Evolutionary conservation across 1,140 invertebrate genomes (phyloP), one percentile per base, ranked within the genome.

Genomic region (Homarus americanus): DNA sequence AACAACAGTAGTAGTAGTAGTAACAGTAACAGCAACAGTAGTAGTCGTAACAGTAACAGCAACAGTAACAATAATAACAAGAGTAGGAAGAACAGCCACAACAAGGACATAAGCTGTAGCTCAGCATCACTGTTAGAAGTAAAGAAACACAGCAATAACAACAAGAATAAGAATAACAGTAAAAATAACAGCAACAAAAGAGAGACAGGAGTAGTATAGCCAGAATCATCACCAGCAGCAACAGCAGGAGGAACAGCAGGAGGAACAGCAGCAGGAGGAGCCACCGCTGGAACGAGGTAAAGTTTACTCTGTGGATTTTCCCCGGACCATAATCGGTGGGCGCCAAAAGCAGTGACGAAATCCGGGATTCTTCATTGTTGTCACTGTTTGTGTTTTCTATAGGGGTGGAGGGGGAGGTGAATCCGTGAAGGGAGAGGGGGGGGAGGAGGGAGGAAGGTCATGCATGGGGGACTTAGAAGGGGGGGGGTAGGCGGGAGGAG

Each of bases 271-370:
- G 12, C 44, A 49, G 12, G 58, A 63, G 58, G 24, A 63, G 20
- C 12, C 58, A 63, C 58, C 20, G 58, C 24, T 24, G 15, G 15
- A 63, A 5, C 58, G 58, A 63, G 58, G 58, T 63, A 63, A 63
- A 20, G 58, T 63, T 63, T 63, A 63, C 58, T 20, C 58, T 63
- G 15, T 20, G 58, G 58, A 63, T 63, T 63, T 49, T 63, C 58
- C 24, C 24, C 15, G 58, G 15, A 15, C 12, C 20, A 24, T 63
- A 63, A 63, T 63, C 58, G 58, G 20, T 24, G 58, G 58, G 58
- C 58, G 58, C 58, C 58, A 24, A 63, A 63, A 63, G 58, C 58
- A 63, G 58, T 63, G 58, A 63, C 58, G 58, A 63, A 63, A 63
- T 63, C 58, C 58, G 58, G 15, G 58, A 63, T 63, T 63, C 24